Evolutionary conservation across 2,888 invertebrate species (phyloP).

Genomic region (Dolichopus griseipennis): DNA sequence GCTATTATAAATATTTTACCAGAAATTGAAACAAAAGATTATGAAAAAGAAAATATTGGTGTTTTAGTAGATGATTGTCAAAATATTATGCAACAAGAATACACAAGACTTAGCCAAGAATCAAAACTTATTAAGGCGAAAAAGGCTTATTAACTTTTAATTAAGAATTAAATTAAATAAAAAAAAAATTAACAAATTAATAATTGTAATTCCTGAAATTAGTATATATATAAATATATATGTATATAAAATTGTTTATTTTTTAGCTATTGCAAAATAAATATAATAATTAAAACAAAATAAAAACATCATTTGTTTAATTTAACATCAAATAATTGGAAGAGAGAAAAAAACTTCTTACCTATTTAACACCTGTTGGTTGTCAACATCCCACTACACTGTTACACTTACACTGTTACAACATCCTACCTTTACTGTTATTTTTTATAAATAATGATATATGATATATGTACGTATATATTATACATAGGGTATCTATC

Average conservation of each 20-base stretch:
- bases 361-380: too few relatives aligned
- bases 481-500: too few relatives aligned
- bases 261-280: background rate
- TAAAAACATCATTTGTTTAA: too few relatives aligned
- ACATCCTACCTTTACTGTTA: too few relatives aligned
- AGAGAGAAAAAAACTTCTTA: too few relatives aligned
- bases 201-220: background rate
- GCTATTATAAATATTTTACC: constrained; percentile 66
- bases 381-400: too few relatives aligned
- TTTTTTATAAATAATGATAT: too few relatives aligned
- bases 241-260: background rate
- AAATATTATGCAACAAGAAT: constrained; percentile 57
- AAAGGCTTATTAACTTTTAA: constrained; percentile 7
- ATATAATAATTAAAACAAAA: background rate
- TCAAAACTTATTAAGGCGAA: constrained; percentile 20
- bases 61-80: constrained; percentile 58
- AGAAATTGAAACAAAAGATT: constrained; percentile 56
- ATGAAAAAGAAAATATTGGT: constrained; percentile 54
- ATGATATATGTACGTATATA: too few relatives aligned
- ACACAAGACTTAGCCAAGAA: constrained; percentile 46
- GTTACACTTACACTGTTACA: too few relatives aligned
- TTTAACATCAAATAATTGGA: too few relatives aligned
- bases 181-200: background rate
- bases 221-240: background rate
- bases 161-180: background rate